A percentile compares a stretch with the other conserved stretches of the same genome.
Conservation (phyloP, 2,113 vertebrate genomes). For the Osmerus eperlanus region DNA sequence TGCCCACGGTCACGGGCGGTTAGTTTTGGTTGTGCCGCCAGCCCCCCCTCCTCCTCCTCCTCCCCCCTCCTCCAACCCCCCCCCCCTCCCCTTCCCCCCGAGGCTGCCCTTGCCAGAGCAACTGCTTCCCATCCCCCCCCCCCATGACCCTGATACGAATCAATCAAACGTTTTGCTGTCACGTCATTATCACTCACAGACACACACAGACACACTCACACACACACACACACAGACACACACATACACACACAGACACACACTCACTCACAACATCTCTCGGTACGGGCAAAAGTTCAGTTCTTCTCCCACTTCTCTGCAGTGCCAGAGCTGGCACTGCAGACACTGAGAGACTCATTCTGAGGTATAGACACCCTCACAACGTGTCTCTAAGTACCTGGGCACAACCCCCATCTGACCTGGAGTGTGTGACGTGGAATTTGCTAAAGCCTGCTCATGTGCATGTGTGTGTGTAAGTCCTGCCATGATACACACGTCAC, state of each 20-base stretch:
- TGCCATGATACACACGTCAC: too few species aligned
- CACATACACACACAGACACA: too few species aligned
- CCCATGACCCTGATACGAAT: too few species aligned
- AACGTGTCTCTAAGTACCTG: background rate
- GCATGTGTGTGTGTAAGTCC: background rate
- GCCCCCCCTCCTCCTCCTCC: background rate
- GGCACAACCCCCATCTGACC: too few species aligned
- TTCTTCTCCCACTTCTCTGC: too few species aligned
- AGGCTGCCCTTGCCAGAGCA: too few species aligned
- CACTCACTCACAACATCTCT: slow-evolving; percentile 1
- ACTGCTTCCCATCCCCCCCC: too few species aligned
- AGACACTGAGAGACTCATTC: too few species aligned
- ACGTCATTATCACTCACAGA: background rate
- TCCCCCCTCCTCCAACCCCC: background rate
- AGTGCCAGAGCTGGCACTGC: background rate
- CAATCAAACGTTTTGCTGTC: too few species aligned
- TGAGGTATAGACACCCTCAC: background rate
- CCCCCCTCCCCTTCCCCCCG: background rate
- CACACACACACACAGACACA: background rate
- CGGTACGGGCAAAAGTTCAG: too few species aligned
- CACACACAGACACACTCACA: background rate
- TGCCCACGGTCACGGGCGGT: background rate
- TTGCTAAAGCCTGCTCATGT: background rate
- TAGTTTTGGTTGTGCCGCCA: background rate
- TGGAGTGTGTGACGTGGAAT: background rate